Conservation (phyloP, 1,140 invertebrate genomes). For the Tribolium castaneum region DNA sequence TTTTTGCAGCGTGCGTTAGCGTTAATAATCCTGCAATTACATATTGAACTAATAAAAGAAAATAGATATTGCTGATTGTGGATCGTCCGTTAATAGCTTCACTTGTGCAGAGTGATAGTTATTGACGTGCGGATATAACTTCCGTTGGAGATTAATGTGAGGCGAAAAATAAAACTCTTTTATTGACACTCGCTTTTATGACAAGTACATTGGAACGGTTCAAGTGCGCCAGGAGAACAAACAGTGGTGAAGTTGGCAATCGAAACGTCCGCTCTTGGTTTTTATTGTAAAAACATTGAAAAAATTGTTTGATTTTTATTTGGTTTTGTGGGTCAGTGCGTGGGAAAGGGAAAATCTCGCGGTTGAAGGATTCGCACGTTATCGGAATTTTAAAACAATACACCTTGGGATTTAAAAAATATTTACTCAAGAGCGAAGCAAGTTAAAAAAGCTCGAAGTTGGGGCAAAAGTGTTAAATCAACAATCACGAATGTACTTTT, state of each 20-base stretch:
- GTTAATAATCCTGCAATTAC: not conserved
- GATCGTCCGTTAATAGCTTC: not conserved
- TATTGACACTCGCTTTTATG: not conserved
- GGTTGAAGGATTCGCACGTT: not conserved
- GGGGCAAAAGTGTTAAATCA: constrained; percentile 37
- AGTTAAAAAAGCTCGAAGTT: constrained; percentile 26
- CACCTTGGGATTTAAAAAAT: constrained; percentile 35
- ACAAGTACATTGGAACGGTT: not conserved
- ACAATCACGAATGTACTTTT: constrained; percentile 39
- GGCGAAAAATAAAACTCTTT: not conserved
- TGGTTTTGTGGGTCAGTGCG: not conserved
- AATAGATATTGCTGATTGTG: not conserved
- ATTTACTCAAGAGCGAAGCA: constrained; percentile 18
- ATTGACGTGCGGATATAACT: not conserved
- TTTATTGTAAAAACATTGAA: not conserved
- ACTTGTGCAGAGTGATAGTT: not conserved
- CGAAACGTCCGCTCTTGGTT: not conserved
- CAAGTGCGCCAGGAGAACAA: not conserved
- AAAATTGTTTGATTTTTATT: not conserved
- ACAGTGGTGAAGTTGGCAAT: not conserved
- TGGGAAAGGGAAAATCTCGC: not conserved
- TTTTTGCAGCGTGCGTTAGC: no score
- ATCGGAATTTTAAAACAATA: constrained; percentile 31
- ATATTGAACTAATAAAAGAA: not conserved
- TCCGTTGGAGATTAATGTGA: not conserved